phyloP scores from a whole-genome alignment of 2,113 vertebrate genomes.

The Corythoichthys intestinalis region DNA sequence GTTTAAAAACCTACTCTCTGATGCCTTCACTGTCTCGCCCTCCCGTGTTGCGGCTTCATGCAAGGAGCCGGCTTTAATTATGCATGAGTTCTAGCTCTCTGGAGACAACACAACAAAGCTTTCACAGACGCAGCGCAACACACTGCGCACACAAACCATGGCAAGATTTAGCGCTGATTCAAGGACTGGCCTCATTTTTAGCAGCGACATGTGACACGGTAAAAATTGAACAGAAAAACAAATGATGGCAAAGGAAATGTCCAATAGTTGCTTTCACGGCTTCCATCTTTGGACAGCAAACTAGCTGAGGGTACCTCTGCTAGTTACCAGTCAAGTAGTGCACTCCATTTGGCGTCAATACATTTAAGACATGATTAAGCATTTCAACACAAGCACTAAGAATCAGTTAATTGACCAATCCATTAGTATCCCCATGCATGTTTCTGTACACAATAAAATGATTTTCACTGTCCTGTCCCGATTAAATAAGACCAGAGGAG shows the following conservation, averaged over 20 bases:
- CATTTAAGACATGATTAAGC: not conserved
- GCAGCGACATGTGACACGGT: not conserved
- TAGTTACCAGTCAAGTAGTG: not conserved
- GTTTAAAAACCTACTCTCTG: constrained; percentile 9
- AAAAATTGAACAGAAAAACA: not conserved
- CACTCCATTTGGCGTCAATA: not conserved
- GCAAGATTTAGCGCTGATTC: constrained; percentile 54
- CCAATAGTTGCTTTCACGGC: not conserved
- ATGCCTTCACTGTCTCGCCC: constrained; percentile 16
- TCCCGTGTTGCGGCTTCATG: constrained; percentile 59
- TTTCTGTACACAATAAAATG: not conserved
- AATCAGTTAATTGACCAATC: not conserved
- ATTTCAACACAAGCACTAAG: not conserved
- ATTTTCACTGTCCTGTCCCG: not conserved
- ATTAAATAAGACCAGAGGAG: not conserved
- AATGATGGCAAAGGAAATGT: not conserved
- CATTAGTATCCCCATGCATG: not conserved
- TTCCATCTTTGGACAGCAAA: not conserved
- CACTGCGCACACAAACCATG: constrained; percentile 40
- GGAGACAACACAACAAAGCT: constrained; percentile 65
- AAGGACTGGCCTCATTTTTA: constrained; percentile 49
- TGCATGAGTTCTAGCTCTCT: constrained; percentile 73
- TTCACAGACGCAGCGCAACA: constrained; percentile 55
- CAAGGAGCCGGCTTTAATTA: constrained; percentile 72
- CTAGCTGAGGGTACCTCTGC: not conserved